These are phyloP conservation scores for Periophthalmodon schlosseri DNA, from an alignment of 2,113 vertebrate species.

Conservation along the genomic window DNA sequence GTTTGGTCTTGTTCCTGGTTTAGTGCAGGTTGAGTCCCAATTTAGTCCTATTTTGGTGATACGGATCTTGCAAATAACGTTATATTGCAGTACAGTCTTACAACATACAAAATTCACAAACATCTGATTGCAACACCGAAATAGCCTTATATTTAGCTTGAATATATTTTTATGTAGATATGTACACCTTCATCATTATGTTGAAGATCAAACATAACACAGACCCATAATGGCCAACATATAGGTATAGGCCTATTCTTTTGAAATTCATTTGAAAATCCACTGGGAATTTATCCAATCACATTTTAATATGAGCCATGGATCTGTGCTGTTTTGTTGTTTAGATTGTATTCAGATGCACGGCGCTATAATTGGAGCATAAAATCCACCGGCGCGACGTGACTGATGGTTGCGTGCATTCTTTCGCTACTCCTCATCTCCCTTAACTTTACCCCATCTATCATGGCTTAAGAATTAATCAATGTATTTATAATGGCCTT, in stretches of 20 bases:
- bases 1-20: neutral
- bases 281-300: conserved; percentile 17
- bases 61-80: too few species aligned
- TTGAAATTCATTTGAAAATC: neutral
- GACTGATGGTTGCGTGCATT: conserved; percentile 43
- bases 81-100: too few species aligned
- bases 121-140: too few species aligned
- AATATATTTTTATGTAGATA: too few species aligned
- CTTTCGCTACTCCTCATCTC: conserved; percentile 54
- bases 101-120: too few species aligned
- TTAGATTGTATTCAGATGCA: conserved; percentile 30
- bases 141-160: too few species aligned
- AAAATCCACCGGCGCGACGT: conserved; percentile 28
- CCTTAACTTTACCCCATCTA: conserved; percentile 69
- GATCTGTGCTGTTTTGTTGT: conserved; percentile 19
- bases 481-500: conserved; percentile 76
- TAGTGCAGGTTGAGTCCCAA: neutral
- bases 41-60: neutral
- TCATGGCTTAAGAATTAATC: conserved; percentile 77
- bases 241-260: conserved; percentile 17
- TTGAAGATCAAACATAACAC: conserved; percentile 9
- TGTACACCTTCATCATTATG: neutral
- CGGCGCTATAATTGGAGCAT: conserved; percentile 32
- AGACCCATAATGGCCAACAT: conserved; percentile 12
- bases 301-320: conserved; percentile 23